A percentile compares a stretch with the other conserved stretches of the same genome.
Evolutionary conservation across 1,140 invertebrate species (phyloP).

Genomic region (Macrosteles quadrilineatus): DNA sequence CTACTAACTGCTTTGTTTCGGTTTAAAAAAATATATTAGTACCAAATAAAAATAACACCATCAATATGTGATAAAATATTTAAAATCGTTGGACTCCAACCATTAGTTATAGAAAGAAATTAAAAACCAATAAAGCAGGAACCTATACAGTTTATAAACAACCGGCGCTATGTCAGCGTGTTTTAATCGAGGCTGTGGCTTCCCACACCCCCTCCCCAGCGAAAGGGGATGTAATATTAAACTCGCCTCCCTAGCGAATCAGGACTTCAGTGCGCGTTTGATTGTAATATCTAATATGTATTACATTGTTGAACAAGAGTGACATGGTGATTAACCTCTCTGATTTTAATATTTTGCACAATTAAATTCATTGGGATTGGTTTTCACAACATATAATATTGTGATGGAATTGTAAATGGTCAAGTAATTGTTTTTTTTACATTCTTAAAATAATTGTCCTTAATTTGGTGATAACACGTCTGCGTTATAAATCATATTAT

Average conservation of each 20-base stretch:
- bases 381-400: too few relatives aligned
- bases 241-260: constrained; percentile 1
- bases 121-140: not conserved
- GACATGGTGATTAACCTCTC: not conserved
- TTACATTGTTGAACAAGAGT: not conserved
- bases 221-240: constrained; percentile 1
- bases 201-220: not conserved
- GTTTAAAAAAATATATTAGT: too few relatives aligned
- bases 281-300: constrained; percentile 11
- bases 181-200: constrained; percentile 14
- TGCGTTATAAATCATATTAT: too few relatives aligned
- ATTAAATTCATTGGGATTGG: too few relatives aligned
- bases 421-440: too few relatives aligned
- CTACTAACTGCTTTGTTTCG: too few relatives aligned
- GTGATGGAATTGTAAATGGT: too few relatives aligned
- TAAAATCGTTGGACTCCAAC: too few relatives aligned
- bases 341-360: not conserved
- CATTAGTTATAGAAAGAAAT: not conserved
- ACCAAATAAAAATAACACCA: too few relatives aligned
- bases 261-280: not conserved
- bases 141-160: not conserved
- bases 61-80: too few relatives aligned
- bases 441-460: too few relatives aligned
- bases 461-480: too few relatives aligned
- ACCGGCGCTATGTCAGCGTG: not conserved